Evolutionary conservation across 2,113 vertebrate species (phyloP), one percentile per base, ranked within the genome.

Genomic region (Dascyllus trimaculatus): DNA sequence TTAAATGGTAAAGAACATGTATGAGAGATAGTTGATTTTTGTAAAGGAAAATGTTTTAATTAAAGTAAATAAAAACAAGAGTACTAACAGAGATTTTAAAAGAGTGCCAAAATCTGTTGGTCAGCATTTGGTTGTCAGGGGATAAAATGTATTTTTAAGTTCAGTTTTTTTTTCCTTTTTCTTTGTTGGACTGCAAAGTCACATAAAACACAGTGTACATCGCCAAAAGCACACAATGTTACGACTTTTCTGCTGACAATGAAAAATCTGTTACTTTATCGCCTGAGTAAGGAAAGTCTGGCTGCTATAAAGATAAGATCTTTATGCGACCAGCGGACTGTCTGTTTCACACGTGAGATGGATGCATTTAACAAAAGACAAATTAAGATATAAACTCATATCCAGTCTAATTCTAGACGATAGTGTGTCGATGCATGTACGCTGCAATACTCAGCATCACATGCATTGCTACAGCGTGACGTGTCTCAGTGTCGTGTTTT

Each of bases 281-380:
- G 51, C 1, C 48, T 68, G 32, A 68, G 35, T 32, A 29, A 57
- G 11, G 11, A 54, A 15, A 10, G 48, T 29, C 52, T 1, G 19
- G 2, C n/a, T 19, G 43, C 45, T 4, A 64, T 86, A 85, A 88
- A 90, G 81, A 86, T 87, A 81, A 65, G 45, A 35, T 26, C 5
- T 32, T 59, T 75, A 3, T 1, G 38, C 6, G 4, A 29, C 6
- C n/a, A n/a, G n/a, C n/a, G n/a, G n/a, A 29, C 6, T 10, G 32
- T 35, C 32, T 35, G 7, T 35, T 35, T 1, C 6, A 35, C 32
- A 35, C 7, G 7, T 7, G 5, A 6, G 4, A 32, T 32, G 7
- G 7, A 35, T 9, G 14, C 3, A 18, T 11, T 49, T 21, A 13
- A 21, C 9, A 3, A 25, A 24, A 45, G 8, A 58, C 11, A 43